phyloP scores from a whole-genome alignment of 2,113 vertebrate species.

The Pomatostomus ruficeps region DNA sequence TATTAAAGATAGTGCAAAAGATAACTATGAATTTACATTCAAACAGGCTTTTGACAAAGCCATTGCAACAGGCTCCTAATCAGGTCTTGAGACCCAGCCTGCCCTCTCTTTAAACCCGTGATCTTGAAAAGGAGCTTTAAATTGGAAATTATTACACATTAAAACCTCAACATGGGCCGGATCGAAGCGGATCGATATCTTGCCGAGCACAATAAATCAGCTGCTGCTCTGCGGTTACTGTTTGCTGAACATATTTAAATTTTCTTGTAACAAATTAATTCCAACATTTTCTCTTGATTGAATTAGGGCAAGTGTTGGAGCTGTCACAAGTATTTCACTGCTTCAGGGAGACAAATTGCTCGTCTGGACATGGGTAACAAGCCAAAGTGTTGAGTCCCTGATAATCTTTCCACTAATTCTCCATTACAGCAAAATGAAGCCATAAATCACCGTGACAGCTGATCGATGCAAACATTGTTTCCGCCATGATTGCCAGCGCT shows the following conservation, averaged over 20 bases:
- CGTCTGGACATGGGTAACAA: conserved; percentile 99
- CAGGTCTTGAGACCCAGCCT: conserved; percentile 84
- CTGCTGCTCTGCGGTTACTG: conserved; percentile 88
- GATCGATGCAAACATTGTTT: conserved; percentile 99
- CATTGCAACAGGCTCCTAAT: conserved; percentile 94
- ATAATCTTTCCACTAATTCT: conserved; percentile 99
- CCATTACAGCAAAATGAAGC: conserved; percentile 99
- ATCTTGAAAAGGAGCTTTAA: conserved; percentile 99
- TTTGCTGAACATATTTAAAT: conserved; percentile 99
- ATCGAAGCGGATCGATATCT: conserved; percentile 99
- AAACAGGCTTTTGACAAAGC: conserved; percentile 96
- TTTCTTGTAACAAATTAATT: conserved; percentile 99
- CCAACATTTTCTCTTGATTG: conserved; percentile 99
- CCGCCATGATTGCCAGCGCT: conserved; percentile 99
- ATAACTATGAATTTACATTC: conserved; percentile 97
- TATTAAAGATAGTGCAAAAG: conserved; percentile 89
- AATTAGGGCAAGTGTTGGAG: conserved; percentile 99
- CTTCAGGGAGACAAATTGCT: conserved; percentile 99
- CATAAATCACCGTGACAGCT: conserved; percentile 99
- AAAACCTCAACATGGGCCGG: conserved; percentile 89
- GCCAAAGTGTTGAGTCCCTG: conserved; percentile 99
- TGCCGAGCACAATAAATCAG: conserved; percentile 99
- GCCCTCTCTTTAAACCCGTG: conserved; percentile 93
- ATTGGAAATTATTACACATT: conserved; percentile 99
- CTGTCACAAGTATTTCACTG: conserved; percentile 99